Evolutionary conservation across 2,797 vertebrate genomes (phyloP).

Genomic region (Oreochromis grahami): DNA sequence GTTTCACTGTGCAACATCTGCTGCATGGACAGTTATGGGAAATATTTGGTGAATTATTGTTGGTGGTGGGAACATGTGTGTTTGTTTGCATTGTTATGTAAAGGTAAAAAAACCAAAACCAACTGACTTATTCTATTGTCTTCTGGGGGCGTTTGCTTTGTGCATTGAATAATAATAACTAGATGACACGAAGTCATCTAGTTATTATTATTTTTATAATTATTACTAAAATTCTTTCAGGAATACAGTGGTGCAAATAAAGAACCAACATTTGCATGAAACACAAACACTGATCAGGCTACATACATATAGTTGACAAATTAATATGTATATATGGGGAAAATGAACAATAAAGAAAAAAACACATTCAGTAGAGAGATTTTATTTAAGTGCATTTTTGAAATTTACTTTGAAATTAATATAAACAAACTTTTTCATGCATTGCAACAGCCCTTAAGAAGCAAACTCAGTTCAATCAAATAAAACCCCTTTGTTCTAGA

Average conservation of each 20-base stretch:
- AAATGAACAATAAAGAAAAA: not conserved
- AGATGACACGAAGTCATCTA: conserved; percentile 4
- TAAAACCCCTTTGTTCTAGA: not conserved
- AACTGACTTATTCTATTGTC: not conserved
- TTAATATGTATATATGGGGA: not conserved
- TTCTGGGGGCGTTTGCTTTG: not conserved
- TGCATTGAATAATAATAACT: not conserved
- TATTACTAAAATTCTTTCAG: not conserved
- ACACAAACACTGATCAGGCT: not conserved
- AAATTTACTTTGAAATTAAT: not conserved
- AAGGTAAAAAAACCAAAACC: not conserved
- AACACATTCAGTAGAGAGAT: not conserved
- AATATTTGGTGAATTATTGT: not conserved
- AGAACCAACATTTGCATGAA: not conserved
- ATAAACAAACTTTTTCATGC: not conserved
- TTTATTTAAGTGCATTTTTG: not conserved
- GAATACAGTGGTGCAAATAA: not conserved
- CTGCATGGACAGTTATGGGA: not conserved
- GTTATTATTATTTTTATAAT: not conserved
- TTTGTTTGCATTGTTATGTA: not conserved
- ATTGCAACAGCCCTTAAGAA: not conserved
- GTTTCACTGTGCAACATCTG: conserved; percentile 1
- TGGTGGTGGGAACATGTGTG: not conserved
- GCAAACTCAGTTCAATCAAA: not conserved
- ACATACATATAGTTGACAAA: not conserved